Conservation (phyloP, 2,888 invertebrate species). For the Pycnomerus fuliginosus region DNA sequence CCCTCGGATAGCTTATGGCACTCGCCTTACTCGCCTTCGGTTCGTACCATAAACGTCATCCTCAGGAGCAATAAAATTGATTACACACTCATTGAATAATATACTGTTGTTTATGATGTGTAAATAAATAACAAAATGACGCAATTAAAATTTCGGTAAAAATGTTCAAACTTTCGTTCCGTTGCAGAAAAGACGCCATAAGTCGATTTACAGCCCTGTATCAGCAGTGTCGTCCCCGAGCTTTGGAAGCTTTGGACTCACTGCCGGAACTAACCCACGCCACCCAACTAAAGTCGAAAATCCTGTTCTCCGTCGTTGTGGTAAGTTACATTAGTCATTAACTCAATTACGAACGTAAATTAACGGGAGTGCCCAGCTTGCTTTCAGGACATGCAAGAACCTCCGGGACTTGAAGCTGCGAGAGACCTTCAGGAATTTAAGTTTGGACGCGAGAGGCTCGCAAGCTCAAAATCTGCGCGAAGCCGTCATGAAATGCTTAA, state of each 20-base stretch:
- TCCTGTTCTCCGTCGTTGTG: conserved; percentile 93
- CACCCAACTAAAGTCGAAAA: conserved; percentile 89
- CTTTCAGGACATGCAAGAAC: conserved; percentile 71
- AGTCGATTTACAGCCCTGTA: conserved; percentile 84
- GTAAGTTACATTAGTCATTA: conserved; percentile 63
- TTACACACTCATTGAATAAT: too few relatives aligned
- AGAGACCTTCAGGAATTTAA: conserved; percentile 62
- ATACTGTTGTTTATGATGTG: too few relatives aligned
- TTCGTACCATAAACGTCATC: too few relatives aligned
- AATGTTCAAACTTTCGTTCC: too few relatives aligned
- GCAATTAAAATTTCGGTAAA: too few relatives aligned
- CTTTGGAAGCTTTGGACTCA: conserved; percentile 80
- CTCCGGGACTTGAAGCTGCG: conserved; percentile 71
- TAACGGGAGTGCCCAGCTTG: conserved; percentile 56
- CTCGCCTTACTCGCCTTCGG: too few relatives aligned
- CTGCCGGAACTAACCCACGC: conserved; percentile 79
- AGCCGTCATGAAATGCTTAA: conserved; percentile 60
- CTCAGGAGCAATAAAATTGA: too few relatives aligned
- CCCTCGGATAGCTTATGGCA: too few relatives aligned
- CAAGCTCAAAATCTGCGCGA: conserved; percentile 58
- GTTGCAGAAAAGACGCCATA: conserved; percentile 64
- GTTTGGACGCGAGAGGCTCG: conserved; percentile 44
- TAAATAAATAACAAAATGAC: too few relatives aligned
- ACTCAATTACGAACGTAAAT: conserved; percentile 12
- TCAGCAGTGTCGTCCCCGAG: conserved; percentile 79